Conservation (phyloP, 2,888 invertebrate genomes). For the Gnatocerus cornutus region DNA sequence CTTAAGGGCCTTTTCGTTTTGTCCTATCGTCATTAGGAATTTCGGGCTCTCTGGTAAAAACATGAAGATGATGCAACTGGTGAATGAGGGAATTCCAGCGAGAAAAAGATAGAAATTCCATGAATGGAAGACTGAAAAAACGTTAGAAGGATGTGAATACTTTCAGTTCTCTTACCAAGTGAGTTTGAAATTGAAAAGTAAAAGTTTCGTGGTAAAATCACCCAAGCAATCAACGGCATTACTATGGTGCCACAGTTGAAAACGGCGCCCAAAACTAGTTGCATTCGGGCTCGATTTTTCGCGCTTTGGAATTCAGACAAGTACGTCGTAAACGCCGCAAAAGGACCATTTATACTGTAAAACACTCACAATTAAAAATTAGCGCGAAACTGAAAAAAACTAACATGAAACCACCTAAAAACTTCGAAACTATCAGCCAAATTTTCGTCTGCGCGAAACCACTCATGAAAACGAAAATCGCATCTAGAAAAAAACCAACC, state of each 20-base stretch:
- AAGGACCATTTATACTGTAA: constrained; percentile 58
- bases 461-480: constrained; percentile 77
- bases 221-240: constrained; percentile 82
- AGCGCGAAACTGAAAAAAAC: too few species aligned
- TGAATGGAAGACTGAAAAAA: constrained; percentile 72
- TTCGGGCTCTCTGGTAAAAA: constrained; percentile 85
- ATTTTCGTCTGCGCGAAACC: constrained; percentile 79
- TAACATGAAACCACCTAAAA: constrained; percentile 67
- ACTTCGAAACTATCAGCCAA: constrained; percentile 80
- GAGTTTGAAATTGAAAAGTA: constrained; percentile 62
- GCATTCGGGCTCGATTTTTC: constrained; percentile 77
- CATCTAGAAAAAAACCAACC: constrained; percentile 78
- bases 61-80: constrained; percentile 76
- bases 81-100: constrained; percentile 77
- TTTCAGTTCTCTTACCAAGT: constrained; percentile 58
- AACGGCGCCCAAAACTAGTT: constrained; percentile 79
- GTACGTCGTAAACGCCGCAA: constrained; percentile 69
- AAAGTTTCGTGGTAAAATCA: constrained; percentile 73
- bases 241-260: constrained; percentile 77
- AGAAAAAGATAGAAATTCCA: constrained; percentile 78
- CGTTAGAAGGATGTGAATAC: background rate
- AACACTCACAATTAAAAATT: too few species aligned
- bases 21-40: constrained; percentile 81
- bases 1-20: constrained; percentile 77
- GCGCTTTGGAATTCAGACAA: constrained; percentile 82